phyloP scores from a whole-genome alignment of 2,113 vertebrate species.

The Ictalurus furcatus region DNA sequence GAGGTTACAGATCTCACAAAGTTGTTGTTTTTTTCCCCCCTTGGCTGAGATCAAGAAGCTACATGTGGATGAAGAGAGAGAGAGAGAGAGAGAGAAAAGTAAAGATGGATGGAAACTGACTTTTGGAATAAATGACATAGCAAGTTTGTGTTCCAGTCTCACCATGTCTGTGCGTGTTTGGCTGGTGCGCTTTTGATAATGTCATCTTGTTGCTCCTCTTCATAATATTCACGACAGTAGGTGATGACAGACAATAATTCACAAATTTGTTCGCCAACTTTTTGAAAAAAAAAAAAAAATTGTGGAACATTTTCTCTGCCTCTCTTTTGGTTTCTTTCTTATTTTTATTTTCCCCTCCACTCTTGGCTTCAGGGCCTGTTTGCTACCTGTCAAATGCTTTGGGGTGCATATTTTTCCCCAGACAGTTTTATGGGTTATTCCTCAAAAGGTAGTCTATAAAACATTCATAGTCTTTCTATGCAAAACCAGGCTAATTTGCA shows the following conservation, averaged over 20 bases:
- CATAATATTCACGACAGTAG: conserved; percentile 15
- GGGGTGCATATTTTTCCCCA: not conserved
- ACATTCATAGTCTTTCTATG: not conserved
- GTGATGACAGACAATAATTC: conserved; percentile 26
- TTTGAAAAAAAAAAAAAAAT: not conserved
- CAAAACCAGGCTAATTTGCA: not conserved
- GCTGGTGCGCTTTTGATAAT: conserved; percentile 14
- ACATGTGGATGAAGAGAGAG: not conserved
- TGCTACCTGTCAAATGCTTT: conserved; percentile 24
- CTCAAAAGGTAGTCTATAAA: conserved; percentile 1
- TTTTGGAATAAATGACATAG: conserved; percentile 32
- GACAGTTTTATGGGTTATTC: conserved; percentile 21
- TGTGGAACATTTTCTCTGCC: not conserved
- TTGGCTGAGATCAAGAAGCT: not conserved
- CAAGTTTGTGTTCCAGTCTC: conserved; percentile 26
- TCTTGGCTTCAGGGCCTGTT: not conserved
- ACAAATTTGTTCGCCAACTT: conserved; percentile 17
- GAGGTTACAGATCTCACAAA: not conserved
- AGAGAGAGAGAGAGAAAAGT: too few relatives aligned
- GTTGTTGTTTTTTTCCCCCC: too few relatives aligned
- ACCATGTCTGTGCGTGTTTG: conserved; percentile 32
- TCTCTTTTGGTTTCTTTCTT: not conserved
- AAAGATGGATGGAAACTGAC: conserved; percentile 21
- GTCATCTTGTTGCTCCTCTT: conserved; percentile 24
- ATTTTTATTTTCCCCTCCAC: not conserved